Base-by-base conservation (phyloP, 2,888 invertebrate species). In the Hoplodrina blanda region DNA sequence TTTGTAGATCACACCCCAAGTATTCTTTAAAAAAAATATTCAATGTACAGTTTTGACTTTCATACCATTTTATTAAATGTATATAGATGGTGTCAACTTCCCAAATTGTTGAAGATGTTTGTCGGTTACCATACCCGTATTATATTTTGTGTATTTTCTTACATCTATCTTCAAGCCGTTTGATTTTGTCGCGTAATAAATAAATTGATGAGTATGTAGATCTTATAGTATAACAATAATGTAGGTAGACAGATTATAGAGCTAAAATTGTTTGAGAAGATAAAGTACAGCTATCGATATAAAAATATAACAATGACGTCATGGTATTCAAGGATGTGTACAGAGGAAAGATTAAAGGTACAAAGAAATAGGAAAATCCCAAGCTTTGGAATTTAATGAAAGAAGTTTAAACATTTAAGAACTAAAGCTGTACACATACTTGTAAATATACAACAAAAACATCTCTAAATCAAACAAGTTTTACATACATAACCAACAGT, bases 171-270 rank as follows among this genome's bases (percentile, higher is more conserved):
- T 62, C 11, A 69, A 69, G 63, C 72, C 33, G 2, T 78, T 82
- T 81, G 82, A 84, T 84, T 81, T 85, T 85, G 82, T 85, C 85
- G 87, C 85, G 82, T 82, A 66, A 69, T 64, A 84, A 83, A 66
- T 78, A 76, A 85, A 83, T 74, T 49, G 68, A 83, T 80, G 69
- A 85, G 75, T 84, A 84, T 62, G 81, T 78, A 80, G 82, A 76
- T 73, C 83, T 87, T 88, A 88, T 84, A 87, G 76, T 83, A 84
- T 80, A 85, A 82, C 69, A 83, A 85, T 85, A 87, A 81, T 83
- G 68, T 81, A 85, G 76, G 77, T 80, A 88, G 85, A 88, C 81
- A 88, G 82, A 84, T 78, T 74, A 84, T 82, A 89, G 65, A 81
- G 82, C 83, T 89, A 87, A 80, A 78, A 84, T 76, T 75, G 76